Conservation (phyloP, 1,140 invertebrate species). For the Polypedilum vanderplanki region DNA sequence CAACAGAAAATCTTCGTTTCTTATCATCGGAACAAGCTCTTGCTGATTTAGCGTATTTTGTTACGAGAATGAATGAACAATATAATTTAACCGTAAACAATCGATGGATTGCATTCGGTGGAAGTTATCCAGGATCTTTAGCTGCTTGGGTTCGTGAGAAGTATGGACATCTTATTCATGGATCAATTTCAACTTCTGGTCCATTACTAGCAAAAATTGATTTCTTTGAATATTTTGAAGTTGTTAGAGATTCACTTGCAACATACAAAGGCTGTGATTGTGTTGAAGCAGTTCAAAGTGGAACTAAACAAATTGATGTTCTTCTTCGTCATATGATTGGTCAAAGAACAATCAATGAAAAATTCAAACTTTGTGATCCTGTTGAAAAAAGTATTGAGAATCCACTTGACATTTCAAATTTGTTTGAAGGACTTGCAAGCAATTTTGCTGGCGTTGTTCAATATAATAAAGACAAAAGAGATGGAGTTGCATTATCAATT, state of each 20-base stretch:
- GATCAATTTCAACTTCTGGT: constrained; percentile 80
- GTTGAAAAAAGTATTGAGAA: constrained; percentile 57
- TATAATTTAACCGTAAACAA: constrained; percentile 54
- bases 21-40: constrained; percentile 81
- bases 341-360: constrained; percentile 50
- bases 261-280: constrained; percentile 53
- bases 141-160: constrained; percentile 85
- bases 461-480: constrained; percentile 89
- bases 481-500: constrained; percentile 67
- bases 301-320: constrained; percentile 56
- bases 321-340: constrained; percentile 55
- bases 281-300: constrained; percentile 53
- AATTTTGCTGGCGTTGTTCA: constrained; percentile 85
- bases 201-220: constrained; percentile 76
- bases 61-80: constrained; percentile 57
- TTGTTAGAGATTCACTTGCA: constrained; percentile 61
- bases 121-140: constrained; percentile 84
- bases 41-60: constrained; percentile 79
- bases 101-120: constrained; percentile 91
- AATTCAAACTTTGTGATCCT: constrained; percentile 63
- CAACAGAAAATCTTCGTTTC: constrained; percentile 67
- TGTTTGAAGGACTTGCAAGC: constrained; percentile 71
- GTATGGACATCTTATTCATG: constrained; percentile 82
- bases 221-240: constrained; percentile 74
- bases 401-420: constrained; percentile 67